Conservation (phyloP, 2,797 vertebrate genomes). For the Petrocephalus schoutedeni region DNA sequence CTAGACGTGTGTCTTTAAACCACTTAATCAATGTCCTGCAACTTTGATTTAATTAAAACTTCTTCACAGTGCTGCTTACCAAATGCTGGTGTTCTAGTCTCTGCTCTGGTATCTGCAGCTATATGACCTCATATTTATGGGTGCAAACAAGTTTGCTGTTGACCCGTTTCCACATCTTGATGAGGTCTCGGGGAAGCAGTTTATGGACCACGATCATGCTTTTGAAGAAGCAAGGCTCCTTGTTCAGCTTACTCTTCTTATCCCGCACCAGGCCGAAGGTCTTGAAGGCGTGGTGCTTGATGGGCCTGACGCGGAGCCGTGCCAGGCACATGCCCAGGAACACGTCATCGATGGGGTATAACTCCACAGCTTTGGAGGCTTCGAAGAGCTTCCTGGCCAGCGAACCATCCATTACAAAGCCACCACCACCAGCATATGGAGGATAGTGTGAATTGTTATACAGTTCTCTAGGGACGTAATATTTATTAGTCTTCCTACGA, state of each 20-base stretch:
- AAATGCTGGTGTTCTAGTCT: neutral
- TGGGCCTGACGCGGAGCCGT: constrained; percentile 71
- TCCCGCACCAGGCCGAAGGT: constrained; percentile 88
- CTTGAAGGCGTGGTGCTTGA: constrained; percentile 84
- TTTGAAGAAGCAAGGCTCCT: constrained; percentile 87
- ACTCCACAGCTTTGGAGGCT: constrained; percentile 71
- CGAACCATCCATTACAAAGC: constrained; percentile 80
- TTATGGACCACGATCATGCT: constrained; percentile 94
- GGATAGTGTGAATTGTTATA: constrained; percentile 82
- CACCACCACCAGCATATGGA: constrained; percentile 87
- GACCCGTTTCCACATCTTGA: constrained; percentile 86
- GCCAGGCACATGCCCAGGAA: constrained; percentile 95
- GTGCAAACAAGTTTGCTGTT: constrained; percentile 82
- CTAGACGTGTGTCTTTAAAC: neutral
- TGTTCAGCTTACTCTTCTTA: constrained; percentile 85
- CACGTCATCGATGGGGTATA: constrained; percentile 92
- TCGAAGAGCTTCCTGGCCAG: constrained; percentile 72
- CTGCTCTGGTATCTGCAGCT: constrained; percentile 38
- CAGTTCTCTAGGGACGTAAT: constrained; percentile 78
- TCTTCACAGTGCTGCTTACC: neutral
- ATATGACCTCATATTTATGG: constrained; percentile 72
- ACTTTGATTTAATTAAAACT: neutral
- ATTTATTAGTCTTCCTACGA: constrained; percentile 85
- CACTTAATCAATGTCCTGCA: neutral
- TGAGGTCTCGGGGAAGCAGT: constrained; percentile 77